These are phyloP conservation scores for Leptoteleia sp. DNA, from an alignment of 1,140 invertebrate species.

Conservation along the genomic window DNA sequence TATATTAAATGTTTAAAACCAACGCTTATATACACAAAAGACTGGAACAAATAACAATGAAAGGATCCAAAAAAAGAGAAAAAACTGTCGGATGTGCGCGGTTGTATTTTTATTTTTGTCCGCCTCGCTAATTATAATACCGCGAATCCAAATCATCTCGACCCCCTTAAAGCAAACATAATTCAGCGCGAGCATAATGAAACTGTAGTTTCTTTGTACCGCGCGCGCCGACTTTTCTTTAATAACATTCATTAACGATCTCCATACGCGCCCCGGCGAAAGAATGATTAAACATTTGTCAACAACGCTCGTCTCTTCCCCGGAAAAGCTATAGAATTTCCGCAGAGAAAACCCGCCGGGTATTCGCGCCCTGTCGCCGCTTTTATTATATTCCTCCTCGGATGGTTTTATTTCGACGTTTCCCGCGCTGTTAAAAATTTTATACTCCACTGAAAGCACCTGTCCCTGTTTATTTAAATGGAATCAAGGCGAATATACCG, in stretches of 20 bases:
- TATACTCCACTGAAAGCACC: too few species aligned
- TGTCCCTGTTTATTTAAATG: too few species aligned
- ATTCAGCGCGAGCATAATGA: conserved; percentile 1
- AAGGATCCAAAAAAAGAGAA: too few species aligned
- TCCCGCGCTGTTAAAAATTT: too few species aligned
- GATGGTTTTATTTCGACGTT: conserved; percentile 9
- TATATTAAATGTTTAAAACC: too few species aligned
- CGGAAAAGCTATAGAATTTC: conserved; percentile 2
- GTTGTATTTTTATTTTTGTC: too few species aligned
- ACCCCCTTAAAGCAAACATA: not conserved
- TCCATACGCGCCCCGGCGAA: conserved; percentile 2
- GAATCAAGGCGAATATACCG: too few species aligned
- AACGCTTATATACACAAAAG: too few species aligned
- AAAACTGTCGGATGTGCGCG: too few species aligned
- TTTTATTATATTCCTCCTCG: conserved; percentile 11
- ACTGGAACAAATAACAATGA: too few species aligned
- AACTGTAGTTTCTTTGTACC: conserved; percentile 3
- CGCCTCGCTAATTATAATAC: too few species aligned
- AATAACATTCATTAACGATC: conserved; percentile 12
- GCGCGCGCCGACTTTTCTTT: conserved; percentile 5
- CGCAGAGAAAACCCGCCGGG: not conserved
- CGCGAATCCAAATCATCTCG: too few species aligned
- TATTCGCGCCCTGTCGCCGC: not conserved
- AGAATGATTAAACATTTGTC: conserved; percentile 14
- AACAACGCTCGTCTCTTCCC: not conserved